These are phyloP conservation scores for Fragum fragum DNA, from an alignment of 2,888 invertebrate genomes.

Conservation along the genomic window DNA sequence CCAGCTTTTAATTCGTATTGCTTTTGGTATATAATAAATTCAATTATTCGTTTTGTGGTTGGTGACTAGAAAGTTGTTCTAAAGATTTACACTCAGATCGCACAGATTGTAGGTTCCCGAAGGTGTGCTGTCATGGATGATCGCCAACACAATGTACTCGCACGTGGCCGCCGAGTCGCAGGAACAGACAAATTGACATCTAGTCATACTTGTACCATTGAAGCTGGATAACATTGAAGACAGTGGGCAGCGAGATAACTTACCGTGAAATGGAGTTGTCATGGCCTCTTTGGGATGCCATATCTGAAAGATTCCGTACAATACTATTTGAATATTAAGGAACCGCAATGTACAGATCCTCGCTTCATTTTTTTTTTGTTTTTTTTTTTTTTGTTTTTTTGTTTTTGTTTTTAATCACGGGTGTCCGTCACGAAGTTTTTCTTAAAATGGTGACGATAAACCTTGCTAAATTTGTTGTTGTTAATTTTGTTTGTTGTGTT, in stretches of 20 bases:
- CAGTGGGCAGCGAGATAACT: neutral
- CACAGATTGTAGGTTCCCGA: neutral
- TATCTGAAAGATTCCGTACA: neutral
- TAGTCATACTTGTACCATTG: neutral
- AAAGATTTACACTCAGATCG: neutral
- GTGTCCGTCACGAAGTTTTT: no score
- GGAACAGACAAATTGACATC: neutral
- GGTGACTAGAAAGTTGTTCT: neutral
- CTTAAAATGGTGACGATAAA: no score
- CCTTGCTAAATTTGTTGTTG: no score
- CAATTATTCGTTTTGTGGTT: neutral
- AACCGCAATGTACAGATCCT: no score
- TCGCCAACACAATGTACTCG: neutral
- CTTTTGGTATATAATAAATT: neutral
- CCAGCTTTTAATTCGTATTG: no score
- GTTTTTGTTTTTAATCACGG: no score
- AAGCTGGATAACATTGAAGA: neutral
- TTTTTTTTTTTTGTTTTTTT: no score
- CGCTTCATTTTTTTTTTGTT: no score
- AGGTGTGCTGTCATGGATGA: constrained; percentile 3
- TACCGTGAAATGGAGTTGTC: neutral
- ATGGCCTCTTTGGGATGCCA: constrained; percentile 2
- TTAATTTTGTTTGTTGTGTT: no score
- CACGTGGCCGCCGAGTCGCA: neutral
- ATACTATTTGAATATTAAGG: no score